Percentiles rank a stretch among this genome's conserved stretches.
Evolutionary conservation across 2,113 vertebrate species (phyloP).

Genomic region (Craseonycteris thonglongyai): DNA sequence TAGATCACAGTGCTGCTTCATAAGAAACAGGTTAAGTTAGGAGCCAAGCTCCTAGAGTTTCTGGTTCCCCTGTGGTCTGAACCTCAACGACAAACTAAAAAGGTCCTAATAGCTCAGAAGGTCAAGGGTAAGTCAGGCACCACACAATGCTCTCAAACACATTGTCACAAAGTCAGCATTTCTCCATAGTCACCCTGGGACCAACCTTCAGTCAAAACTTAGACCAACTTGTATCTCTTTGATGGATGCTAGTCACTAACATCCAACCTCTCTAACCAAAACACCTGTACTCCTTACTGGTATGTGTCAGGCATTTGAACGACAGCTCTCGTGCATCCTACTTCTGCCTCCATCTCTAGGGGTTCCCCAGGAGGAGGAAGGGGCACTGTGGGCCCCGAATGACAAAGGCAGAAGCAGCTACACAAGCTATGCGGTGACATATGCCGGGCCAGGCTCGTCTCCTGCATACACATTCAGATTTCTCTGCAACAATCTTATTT

Average conservation of each 20-base stretch:
- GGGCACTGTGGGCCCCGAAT: neutral
- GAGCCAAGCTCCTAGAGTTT: neutral
- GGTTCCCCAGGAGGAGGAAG: neutral
- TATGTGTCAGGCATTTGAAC: too few species aligned
- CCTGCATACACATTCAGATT: rapidly evolving
- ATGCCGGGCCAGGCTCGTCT: rapidly evolving
- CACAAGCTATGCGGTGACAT: rapidly evolving
- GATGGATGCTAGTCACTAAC: neutral
- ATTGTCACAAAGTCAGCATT: too few species aligned
- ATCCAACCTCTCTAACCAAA: rapidly evolving
- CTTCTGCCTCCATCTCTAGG: neutral
- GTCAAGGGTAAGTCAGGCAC: neutral
- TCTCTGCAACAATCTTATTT: neutral
- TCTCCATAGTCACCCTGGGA: neutral
- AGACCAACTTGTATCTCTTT: neutral
- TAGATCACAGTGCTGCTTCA: neutral
- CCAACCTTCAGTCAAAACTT: neutral
- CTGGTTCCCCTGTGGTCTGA: neutral
- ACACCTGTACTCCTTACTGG: rapidly evolving
- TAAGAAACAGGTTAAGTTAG: neutral
- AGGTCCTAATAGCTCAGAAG: neutral
- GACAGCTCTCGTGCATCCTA: neutral
- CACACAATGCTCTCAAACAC: neutral
- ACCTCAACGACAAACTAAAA: neutral
- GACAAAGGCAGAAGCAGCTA: neutral